phyloP scores from a whole-genome alignment of 2,113 vertebrate genomes.

The Channa maculata region DNA sequence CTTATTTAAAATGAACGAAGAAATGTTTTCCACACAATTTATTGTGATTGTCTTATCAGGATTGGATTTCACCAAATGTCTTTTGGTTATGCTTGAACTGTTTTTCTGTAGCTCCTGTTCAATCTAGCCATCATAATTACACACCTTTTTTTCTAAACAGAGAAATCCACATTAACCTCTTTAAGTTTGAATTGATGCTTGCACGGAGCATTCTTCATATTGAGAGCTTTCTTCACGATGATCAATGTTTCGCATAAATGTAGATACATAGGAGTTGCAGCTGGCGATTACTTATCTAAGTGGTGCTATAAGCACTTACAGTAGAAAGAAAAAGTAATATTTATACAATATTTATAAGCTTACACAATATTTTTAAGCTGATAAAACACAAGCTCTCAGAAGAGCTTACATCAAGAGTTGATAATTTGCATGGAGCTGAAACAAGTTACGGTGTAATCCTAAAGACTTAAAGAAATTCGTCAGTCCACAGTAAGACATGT shows the following conservation, averaged over 20 bases:
- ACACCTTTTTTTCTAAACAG: not conserved
- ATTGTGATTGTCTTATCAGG: not conserved
- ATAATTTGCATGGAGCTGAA: no score
- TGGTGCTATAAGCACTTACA: not conserved
- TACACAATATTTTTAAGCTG: no score
- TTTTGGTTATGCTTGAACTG: not conserved
- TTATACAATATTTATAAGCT: no score
- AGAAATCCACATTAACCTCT: not conserved
- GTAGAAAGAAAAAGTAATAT: no score
- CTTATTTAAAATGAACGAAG: conserved; percentile 41
- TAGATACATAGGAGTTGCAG: conserved; percentile 8
- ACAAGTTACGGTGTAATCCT: no score
- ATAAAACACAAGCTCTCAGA: not conserved
- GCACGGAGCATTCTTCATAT: not conserved
- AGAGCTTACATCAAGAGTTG: no score
- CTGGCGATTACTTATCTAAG: not conserved
- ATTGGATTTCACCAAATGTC: not conserved
- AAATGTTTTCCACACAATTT: conserved; percentile 25
- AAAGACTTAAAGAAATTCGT: no score
- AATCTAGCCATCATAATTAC: not conserved
- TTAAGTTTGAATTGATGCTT: not conserved
- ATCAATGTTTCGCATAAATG: not conserved
- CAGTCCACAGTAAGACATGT: no score
- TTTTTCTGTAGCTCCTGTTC: not conserved
- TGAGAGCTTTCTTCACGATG: not conserved